Percentiles rank a stretch among this genome's conserved stretches.
These are phyloP conservation scores for Acrocyrtus sp. DNA, from an alignment of 2,888 invertebrate species.

Conservation along the genomic window DNA sequence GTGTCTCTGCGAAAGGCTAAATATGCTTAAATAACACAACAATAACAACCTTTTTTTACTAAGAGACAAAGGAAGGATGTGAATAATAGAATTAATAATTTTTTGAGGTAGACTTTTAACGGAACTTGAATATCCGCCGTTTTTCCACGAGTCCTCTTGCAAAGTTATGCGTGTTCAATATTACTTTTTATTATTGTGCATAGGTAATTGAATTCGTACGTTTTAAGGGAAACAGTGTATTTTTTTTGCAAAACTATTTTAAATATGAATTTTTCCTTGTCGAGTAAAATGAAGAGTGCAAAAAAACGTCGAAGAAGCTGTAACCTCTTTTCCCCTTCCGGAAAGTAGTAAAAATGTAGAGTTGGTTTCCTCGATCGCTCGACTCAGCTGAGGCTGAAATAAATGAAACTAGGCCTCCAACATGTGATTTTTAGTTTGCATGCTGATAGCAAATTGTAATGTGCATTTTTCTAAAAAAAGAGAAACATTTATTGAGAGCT, in stretches of 20 bases:
- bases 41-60: too few species aligned
- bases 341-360: conserved; percentile 19
- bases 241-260: too few species aligned
- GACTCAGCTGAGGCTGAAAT: background rate
- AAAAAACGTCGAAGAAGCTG: background rate
- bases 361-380: background rate
- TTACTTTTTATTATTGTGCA: conserved; percentile 3
- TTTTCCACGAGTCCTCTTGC: conserved; percentile 21
- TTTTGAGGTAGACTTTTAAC: conserved; percentile 29
- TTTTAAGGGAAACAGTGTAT: conserved; percentile 6
- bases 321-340: conserved; percentile 47
- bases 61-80: conserved; percentile 48
- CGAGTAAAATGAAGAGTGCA: background rate
- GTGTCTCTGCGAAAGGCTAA: too few species aligned
- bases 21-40: too few species aligned
- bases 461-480: too few species aligned
- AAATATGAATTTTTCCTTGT: too few species aligned
- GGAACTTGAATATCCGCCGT: conserved; percentile 43
- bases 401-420: background rate
- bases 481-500: too few species aligned
- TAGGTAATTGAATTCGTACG: conserved; percentile 9
- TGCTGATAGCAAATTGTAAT: too few species aligned
- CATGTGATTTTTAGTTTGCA: background rate
- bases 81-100: conserved; percentile 49
- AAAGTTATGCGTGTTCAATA: background rate